These are phyloP conservation scores for Heliornis fulica DNA, from an alignment of 2,113 vertebrate species.

Conservation along the genomic window DNA sequence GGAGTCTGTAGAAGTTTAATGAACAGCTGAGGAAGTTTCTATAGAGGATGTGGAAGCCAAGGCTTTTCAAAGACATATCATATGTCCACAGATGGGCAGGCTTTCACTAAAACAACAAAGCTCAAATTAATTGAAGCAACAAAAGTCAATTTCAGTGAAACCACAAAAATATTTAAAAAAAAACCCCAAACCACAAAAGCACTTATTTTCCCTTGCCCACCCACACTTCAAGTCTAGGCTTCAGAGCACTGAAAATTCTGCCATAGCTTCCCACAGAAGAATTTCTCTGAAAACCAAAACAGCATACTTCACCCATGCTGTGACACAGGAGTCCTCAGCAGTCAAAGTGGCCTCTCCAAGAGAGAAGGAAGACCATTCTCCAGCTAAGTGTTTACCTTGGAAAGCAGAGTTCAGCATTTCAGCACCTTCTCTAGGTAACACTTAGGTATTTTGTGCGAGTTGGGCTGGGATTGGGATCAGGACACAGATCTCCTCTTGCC, in stretches of 20 bases:
- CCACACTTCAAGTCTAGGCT: not conserved
- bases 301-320: not conserved
- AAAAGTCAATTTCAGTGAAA: not conserved
- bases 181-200: not conserved
- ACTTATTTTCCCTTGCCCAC: not conserved
- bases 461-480: accelerated
- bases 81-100: not conserved
- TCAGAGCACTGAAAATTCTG: not conserved
- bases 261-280: not conserved
- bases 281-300: not conserved
- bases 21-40: slow-evolving; percentile 40
- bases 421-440: not conserved
- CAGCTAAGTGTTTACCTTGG: not conserved
- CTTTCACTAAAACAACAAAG: slow-evolving; percentile 26
- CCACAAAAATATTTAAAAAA: not conserved
- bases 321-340: not conserved
- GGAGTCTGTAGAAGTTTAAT: not conserved
- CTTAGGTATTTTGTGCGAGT: not conserved
- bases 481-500: not conserved
- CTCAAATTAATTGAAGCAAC: slow-evolving; percentile 24
- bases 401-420: not conserved
- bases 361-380: not conserved
- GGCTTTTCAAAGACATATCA: slow-evolving; percentile 1
- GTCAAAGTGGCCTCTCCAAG: not conserved
- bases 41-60: not conserved